phyloP scores from a whole-genome alignment of 2,888 invertebrate species.

The Osmoderma eremita region DNA sequence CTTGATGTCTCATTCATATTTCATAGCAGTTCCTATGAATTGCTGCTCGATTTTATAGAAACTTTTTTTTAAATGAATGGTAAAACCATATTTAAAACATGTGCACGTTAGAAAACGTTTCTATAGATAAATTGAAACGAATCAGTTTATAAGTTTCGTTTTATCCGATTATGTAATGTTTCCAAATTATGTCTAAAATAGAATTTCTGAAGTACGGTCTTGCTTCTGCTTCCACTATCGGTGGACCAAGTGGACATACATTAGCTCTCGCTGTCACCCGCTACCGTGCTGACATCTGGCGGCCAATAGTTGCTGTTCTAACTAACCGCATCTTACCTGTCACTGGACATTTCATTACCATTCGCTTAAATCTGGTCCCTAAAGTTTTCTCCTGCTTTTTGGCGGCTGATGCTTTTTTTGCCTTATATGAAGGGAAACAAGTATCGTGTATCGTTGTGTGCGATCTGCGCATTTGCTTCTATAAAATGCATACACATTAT shows the following conservation, averaged over 20 bases:
- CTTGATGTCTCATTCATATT: too few species aligned
- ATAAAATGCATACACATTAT: too few species aligned
- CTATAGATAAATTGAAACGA: too few species aligned
- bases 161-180: too few species aligned
- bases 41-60: too few species aligned
- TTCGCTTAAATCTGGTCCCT: constrained; percentile 44
- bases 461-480: too few species aligned
- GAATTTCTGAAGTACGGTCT: constrained; percentile 38
- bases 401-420: neutral
- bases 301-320: constrained; percentile 59
- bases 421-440: constrained; percentile 5
- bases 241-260: constrained; percentile 48
- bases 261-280: constrained; percentile 58
- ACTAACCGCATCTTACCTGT: constrained; percentile 57
- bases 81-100: too few species aligned
- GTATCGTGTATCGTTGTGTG: too few species aligned
- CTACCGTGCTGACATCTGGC: constrained; percentile 62
- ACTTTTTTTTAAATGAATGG: too few species aligned
- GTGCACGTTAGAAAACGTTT: too few species aligned
- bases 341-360: constrained; percentile 51
- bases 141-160: too few species aligned
- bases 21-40: too few species aligned
- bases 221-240: constrained; percentile 44
- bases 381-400: constrained; percentile 26
- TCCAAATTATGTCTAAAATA: neutral